phyloP scores from a whole-genome alignment of 2,797 vertebrate genomes.

The Etheostoma perlongum region DNA sequence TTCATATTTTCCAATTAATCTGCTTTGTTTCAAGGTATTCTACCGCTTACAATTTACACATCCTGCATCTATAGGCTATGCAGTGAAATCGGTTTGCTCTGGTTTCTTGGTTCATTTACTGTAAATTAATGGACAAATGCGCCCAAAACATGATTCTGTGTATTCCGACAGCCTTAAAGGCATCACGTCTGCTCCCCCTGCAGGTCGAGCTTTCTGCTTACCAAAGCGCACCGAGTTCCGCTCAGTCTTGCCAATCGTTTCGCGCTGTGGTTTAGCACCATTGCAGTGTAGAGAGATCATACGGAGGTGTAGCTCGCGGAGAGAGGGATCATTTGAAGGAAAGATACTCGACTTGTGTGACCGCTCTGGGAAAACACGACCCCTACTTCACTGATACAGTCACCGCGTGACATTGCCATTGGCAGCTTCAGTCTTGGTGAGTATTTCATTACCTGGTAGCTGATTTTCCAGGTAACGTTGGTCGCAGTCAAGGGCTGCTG shows the following conservation, averaged over 20 bases:
- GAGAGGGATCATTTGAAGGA: constrained; percentile 46
- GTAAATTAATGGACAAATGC: background rate
- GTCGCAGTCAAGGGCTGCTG: constrained; percentile 41
- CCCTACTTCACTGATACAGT: constrained; percentile 2
- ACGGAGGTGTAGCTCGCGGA: constrained; percentile 56
- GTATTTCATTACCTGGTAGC: constrained; percentile 33
- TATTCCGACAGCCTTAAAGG: constrained; percentile 56
- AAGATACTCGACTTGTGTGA: constrained; percentile 63
- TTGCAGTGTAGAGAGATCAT: constrained; percentile 71
- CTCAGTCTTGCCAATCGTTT: constrained; percentile 66
- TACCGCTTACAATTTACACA: background rate
- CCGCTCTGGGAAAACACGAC: constrained; percentile 46
- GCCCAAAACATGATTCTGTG: accelerated
- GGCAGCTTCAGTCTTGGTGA: constrained; percentile 58
- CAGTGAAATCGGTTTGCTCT: background rate
- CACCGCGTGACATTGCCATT: constrained; percentile 32
- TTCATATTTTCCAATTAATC: background rate
- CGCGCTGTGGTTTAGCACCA: constrained; percentile 55
- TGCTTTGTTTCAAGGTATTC: background rate
- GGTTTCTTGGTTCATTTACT: background rate
- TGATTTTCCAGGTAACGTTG: constrained; percentile 30
- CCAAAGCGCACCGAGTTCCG: constrained; percentile 59
- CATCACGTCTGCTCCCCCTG: constrained; percentile 50
- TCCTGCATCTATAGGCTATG: too few relatives aligned
- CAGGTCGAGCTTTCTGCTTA: constrained; percentile 27